Base-by-base conservation (phyloP, 2,113 vertebrate genomes). In the Lipotes vexillifer region DNA sequence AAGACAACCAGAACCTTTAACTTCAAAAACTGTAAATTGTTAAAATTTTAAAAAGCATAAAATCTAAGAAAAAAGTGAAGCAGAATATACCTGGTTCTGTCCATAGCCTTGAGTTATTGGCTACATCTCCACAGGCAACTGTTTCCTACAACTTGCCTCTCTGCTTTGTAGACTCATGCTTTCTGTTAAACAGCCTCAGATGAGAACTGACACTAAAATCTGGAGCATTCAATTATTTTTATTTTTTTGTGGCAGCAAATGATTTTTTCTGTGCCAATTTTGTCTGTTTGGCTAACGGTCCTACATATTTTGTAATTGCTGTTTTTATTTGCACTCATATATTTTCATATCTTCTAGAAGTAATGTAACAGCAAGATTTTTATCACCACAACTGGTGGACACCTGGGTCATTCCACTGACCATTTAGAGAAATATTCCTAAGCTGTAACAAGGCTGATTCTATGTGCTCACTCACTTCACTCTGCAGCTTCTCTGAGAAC, bases 241-340 rank as follows among this genome's bases (percentile, higher is more conserved):
- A 52, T 31, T 96, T 92, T n/a, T 93, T n/a, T 88, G 33, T 97
- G 86, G 52, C 72, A 78, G 87, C 29, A 83, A 95, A 81, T 95
- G 17, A 85, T 77, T 78, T 96, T 96, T 85, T 86, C 85, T 78
- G 65, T 97, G 93, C 93, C 88, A 97, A 49, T 81, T 97, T 94
- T 84, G 31, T 89, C 49, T 95, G 68, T 94, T 93, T 92, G 68
- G 52, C 83, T 97, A 93, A 97, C 10, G n/a, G 63, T 89, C 33
- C 38, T 93, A 75, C 91, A 97, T 97, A 96, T 93, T 96, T 97
- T 97, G 97, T 80, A 97, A 97, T 97, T 96, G 82, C 36, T 89
- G 41, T 86, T 96, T 94, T 74, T 97, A 93, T 95, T 92, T 93
- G 33, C 25, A 36, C 44, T 90, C 61, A 65, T 91, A 80, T 94